Percentiles rank a stretch among this genome's conserved stretches.
Evolutionary conservation across 2,888 invertebrate species (phyloP).

Genomic region (Aphodius granarius): DNA sequence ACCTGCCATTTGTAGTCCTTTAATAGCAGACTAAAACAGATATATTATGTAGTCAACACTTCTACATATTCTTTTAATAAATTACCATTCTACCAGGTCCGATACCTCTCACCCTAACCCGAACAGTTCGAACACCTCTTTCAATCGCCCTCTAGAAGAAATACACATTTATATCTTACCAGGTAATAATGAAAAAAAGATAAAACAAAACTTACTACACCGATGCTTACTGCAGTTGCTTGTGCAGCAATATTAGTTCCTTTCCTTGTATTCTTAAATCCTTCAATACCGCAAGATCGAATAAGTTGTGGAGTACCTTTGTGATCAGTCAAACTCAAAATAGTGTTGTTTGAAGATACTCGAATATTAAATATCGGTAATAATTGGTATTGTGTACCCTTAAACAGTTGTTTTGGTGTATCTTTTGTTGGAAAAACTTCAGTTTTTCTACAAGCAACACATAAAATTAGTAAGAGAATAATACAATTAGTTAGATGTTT

Average conservation of each 20-base stretch:
- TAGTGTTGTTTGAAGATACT: slow-evolving; percentile 86
- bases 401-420: slow-evolving; percentile 71
- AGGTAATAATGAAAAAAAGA: slow-evolving; percentile 5
- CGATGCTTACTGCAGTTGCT: slow-evolving; percentile 83
- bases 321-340: slow-evolving; percentile 72
- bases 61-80: slow-evolving; percentile 19
- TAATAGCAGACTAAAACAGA: slow-evolving; percentile 79
- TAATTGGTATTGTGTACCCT: slow-evolving; percentile 76
- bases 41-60: slow-evolving; percentile 27
- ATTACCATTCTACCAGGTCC: slow-evolving; percentile 90
- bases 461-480: neutral
- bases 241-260: slow-evolving; percentile 97
- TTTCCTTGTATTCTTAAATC: slow-evolving; percentile 93
- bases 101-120: slow-evolving; percentile 79
- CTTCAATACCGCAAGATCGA: slow-evolving; percentile 84
- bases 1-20: slow-evolving; percentile 92
- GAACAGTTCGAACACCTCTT: slow-evolving; percentile 72
- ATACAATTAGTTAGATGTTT: slow-evolving; percentile 19
- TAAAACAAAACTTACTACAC: slow-evolving; percentile 61
- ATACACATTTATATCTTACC: slow-evolving; percentile 16
- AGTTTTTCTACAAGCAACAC: slow-evolving; percentile 58
- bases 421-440: slow-evolving; percentile 73
- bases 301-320: slow-evolving; percentile 64
- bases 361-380: slow-evolving; percentile 82
- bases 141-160: slow-evolving; percentile 68